Percentiles rank a stretch among this genome's conserved stretches.
These are phyloP conservation scores for Lamellibrachia satsuma DNA, from an alignment of 2,888 invertebrate species.

Conservation along the genomic window DNA sequence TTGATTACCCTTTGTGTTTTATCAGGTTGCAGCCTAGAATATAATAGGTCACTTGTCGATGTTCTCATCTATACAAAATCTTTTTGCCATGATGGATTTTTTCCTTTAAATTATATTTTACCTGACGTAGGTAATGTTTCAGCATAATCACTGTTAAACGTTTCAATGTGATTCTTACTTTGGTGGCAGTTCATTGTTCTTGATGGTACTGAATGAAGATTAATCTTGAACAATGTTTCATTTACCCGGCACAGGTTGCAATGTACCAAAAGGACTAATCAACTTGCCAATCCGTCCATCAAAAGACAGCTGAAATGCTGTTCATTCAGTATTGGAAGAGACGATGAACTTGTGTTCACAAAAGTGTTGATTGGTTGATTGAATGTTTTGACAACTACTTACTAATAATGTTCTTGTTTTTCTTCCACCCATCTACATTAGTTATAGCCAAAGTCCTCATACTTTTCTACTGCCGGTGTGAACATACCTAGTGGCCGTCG, in stretches of 20 bases:
- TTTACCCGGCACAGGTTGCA: not conserved
- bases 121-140: not conserved
- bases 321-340: constrained; percentile 6
- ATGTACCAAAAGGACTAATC: not conserved
- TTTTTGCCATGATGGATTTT: not conserved
- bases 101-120: not conserved
- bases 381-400: constrained; percentile 13
- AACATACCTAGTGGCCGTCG: not conserved
- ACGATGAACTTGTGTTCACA: constrained; percentile 1
- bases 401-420: constrained; percentile 1
- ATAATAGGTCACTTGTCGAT: not conserved
- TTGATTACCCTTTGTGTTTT: not conserved
- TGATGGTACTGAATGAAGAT: constrained; percentile 4
- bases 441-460: constrained; percentile 3
- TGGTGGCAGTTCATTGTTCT: constrained; percentile 4
- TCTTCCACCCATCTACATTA: constrained; percentile 1
- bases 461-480: constrained; percentile 12
- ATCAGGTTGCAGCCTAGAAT: not conserved
- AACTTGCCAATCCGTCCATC: not conserved
- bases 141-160: constrained; percentile 7
- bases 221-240: not conserved
- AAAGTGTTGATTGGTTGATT: constrained; percentile 12
- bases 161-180: constrained; percentile 5
- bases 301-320: not conserved
- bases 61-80: not conserved